These are phyloP conservation scores for Eilema griseolum DNA, from an alignment of 2,888 invertebrate species.

Conservation along the genomic window DNA sequence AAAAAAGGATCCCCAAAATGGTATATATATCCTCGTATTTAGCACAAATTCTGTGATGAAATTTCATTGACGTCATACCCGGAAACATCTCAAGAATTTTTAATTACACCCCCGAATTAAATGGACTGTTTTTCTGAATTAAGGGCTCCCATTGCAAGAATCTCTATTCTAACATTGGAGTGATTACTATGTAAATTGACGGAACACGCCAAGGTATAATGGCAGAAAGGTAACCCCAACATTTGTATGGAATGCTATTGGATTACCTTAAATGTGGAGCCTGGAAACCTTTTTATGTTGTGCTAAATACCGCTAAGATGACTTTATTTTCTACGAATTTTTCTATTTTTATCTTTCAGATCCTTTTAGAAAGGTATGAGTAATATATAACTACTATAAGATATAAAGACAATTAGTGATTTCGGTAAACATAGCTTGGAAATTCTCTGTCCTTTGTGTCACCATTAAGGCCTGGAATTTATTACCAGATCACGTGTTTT, in stretches of 20 bases:
- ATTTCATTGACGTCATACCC: neutral
- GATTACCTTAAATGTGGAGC: conserved; percentile 33
- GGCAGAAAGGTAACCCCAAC: conserved; percentile 32
- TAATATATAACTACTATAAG: too few species aligned
- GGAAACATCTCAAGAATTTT: conserved; percentile 19
- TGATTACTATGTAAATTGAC: conserved; percentile 46
- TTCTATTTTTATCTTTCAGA: too few species aligned
- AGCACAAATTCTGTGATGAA: neutral
- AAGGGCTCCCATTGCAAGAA: conserved; percentile 32
- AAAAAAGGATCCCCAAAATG: neutral
- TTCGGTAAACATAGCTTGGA: too few species aligned
- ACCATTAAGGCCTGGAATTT: too few species aligned
- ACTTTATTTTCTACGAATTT: neutral
- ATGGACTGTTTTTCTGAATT: conserved; percentile 32
- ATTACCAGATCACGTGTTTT: too few species aligned
- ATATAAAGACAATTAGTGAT: too few species aligned
- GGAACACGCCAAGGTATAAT: conserved; percentile 30
- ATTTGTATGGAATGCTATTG: conserved; percentile 28
- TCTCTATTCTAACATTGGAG: conserved; percentile 21
- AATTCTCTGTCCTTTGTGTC: too few species aligned
- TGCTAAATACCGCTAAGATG: neutral
- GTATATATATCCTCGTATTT: neutral
- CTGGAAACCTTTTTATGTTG: conserved; percentile 18
- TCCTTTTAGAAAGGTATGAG: too few species aligned
- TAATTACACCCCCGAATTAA: conserved; percentile 27